Conservation (phyloP, 1,140 invertebrate genomes). For the Diuraphis noxia region DNA sequence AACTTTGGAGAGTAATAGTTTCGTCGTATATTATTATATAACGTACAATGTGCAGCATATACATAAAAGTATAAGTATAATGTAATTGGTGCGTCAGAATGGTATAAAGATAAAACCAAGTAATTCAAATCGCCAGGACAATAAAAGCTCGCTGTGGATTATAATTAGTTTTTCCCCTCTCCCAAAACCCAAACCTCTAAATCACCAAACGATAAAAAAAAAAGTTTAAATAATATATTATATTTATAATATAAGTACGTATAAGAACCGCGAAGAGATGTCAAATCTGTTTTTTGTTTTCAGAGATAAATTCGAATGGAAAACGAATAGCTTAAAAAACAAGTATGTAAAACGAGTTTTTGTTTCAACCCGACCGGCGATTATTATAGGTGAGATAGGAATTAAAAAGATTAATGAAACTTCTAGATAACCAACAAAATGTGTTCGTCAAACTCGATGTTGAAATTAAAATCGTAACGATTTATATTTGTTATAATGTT, state of each 20-base stretch:
- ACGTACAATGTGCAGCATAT: neutral
- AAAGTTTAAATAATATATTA: conserved; percentile 12
- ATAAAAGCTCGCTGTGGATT: neutral
- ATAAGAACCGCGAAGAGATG: neutral
- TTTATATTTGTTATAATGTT: neutral
- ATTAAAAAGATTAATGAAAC: neutral
- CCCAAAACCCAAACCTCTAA: neutral
- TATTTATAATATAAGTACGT: neutral
- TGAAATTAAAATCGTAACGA: neutral
- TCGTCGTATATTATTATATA: neutral
- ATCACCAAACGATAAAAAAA: neutral
- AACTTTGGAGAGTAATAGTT: conserved; percentile 24
- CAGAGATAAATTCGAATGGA: neutral
- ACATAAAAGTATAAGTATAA: conserved; percentile 10
- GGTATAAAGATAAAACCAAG: neutral
- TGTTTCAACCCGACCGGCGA: neutral
- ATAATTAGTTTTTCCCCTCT: neutral
- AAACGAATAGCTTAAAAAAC: neutral
- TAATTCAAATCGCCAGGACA: neutral
- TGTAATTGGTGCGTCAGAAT: neutral
- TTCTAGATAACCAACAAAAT: too few species aligned
- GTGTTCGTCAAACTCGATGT: neutral
- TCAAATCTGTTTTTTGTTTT: neutral
- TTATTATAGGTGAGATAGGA: neutral
- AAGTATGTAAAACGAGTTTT: neutral